Evolutionary conservation across 1,140 invertebrate genomes (phyloP), one percentile per base, ranked within the genome.

Genomic region (Drosophila busckii): DNA sequence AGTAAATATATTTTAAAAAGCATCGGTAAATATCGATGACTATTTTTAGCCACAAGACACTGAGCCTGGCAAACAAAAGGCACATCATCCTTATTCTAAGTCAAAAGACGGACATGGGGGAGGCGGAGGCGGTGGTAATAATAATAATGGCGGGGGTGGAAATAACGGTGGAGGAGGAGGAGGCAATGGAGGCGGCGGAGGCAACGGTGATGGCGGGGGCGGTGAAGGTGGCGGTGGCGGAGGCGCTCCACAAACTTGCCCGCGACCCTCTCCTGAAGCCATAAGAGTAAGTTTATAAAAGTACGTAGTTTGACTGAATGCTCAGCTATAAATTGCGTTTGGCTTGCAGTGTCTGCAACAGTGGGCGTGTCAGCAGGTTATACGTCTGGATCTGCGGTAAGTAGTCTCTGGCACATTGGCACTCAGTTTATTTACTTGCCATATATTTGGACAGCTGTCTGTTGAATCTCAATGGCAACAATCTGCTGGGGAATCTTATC

Each of bases 381-480:
- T 82, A 53, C 75, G 75, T 2, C 37, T 82, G 65, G 75, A 82
- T 82, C 49, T 82, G 49, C 76, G 75, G 75, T 82, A 75, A 82
- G 75, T 49, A 41, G 4, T 29, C 17, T 12, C 10, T 4, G 12
- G 0, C 2, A 22, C 2, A 10, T 9, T 4, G 1, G 7, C 9
- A 20, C 23, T 15, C 8, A n/a, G 4, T 26, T 26, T 4, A 2
- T 1, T 1, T 9, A 5, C 6, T 29, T 32, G 19, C 55, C 32
- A 49, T 59, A 44, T 48, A 26, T 56, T 17, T 10, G 0, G 55
- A 62, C 55, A 82, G 75, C 40, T 82, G 75, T 46, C 70, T 82
- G 37, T 64, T 80, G 17, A 66, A 45, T 15, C 67, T 80, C 22
- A 82, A 80, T 54, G 75, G 75, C 38, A 82, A 80, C 52, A 78